Percentiles rank a stretch among this genome's conserved stretches.
Conservation (phyloP, 2,888 invertebrate genomes). For the Auanema sp. region DNA sequence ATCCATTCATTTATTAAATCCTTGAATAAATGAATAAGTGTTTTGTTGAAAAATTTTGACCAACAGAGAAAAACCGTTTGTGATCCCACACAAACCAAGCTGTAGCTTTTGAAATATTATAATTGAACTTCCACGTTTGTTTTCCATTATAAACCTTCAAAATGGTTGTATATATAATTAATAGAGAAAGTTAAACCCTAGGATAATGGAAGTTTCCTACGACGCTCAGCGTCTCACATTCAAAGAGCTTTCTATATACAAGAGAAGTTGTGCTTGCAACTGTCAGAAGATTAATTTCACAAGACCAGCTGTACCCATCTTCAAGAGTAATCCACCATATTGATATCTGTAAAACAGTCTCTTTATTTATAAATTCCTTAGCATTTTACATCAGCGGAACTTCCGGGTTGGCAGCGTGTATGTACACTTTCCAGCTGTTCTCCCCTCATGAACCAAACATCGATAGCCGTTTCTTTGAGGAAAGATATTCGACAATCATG, state of each 20-base stretch:
- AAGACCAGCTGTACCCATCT: constrained; percentile 79
- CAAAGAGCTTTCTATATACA: constrained; percentile 85
- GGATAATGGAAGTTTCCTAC: constrained; percentile 86
- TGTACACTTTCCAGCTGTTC: constrained; percentile 89
- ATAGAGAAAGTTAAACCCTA: constrained; percentile 64
- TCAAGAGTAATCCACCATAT: constrained; percentile 88
- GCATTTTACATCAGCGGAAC: constrained; percentile 77
- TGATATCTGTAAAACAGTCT: constrained; percentile 71
- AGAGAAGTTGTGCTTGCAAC: constrained; percentile 93
- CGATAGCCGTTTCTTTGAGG: constrained; percentile 88
- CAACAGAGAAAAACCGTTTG: constrained; percentile 88
- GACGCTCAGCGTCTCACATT: constrained; percentile 92
- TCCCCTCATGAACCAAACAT: constrained; percentile 91
- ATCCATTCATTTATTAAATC: constrained; percentile 94
- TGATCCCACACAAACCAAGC: constrained; percentile 69
- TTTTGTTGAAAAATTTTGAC: constrained; percentile 6
- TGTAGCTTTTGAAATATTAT: constrained; percentile 80
- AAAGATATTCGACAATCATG: constrained; percentile 74
- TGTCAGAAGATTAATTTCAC: constrained; percentile 67
- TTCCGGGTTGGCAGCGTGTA: constrained; percentile 89
- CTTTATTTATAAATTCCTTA: background rate
- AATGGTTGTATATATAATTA: background rate
- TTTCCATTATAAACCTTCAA: constrained; percentile 84
- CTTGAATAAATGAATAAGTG: constrained; percentile 46
- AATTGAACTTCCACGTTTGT: constrained; percentile 86